Evolutionary conservation across 1,140 invertebrate genomes (phyloP).

Genomic region (Lutraria rhynchaena): DNA sequence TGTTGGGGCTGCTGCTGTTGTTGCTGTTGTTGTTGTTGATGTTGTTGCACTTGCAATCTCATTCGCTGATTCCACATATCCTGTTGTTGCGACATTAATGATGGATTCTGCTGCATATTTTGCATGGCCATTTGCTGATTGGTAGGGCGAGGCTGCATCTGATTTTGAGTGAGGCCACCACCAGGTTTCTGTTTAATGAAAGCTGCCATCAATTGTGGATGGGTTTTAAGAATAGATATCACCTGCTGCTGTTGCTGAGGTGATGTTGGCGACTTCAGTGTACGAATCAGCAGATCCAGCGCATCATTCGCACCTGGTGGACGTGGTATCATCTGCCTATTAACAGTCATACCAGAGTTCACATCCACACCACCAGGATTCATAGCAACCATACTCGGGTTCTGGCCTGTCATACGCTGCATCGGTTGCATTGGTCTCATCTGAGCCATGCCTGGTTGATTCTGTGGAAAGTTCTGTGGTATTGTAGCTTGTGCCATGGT

Average conservation of each 20-base stretch:
- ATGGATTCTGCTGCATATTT: slow-evolving; percentile 64
- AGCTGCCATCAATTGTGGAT: slow-evolving; percentile 97
- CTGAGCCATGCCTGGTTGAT: slow-evolving; percentile 57
- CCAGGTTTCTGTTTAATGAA: slow-evolving; percentile 92
- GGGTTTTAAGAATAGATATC: slow-evolving; percentile 94
- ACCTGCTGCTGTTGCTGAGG: slow-evolving; percentile 97
- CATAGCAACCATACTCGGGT: slow-evolving; percentile 21
- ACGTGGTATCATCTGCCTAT: slow-evolving; percentile 61
- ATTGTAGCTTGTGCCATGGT: slow-evolving; percentile 45
- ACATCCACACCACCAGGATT: slow-evolving; percentile 26
- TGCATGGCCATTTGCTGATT: slow-evolving; percentile 78
- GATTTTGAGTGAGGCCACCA: slow-evolving; percentile 81
- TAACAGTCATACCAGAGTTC: slow-evolving; percentile 58
- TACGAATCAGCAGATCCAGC: slow-evolving; percentile 94
- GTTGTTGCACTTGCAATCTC: slow-evolving; percentile 70
- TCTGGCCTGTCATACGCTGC: slow-evolving; percentile 61
- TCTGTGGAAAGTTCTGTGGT: slow-evolving; percentile 62
- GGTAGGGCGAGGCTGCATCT: slow-evolving; percentile 66
- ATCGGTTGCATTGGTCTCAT: slow-evolving; percentile 59
- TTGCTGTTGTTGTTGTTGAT: slow-evolving; percentile 73
- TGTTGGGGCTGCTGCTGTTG: slow-evolving; percentile 82
- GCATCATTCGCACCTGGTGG: slow-evolving; percentile 83
- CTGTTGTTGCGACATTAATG: slow-evolving; percentile 69
- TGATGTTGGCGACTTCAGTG: slow-evolving; percentile 93
- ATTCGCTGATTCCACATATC: slow-evolving; percentile 62